phyloP scores from a whole-genome alignment of 2,797 vertebrate species.

The Premnoplex brunnescens region DNA sequence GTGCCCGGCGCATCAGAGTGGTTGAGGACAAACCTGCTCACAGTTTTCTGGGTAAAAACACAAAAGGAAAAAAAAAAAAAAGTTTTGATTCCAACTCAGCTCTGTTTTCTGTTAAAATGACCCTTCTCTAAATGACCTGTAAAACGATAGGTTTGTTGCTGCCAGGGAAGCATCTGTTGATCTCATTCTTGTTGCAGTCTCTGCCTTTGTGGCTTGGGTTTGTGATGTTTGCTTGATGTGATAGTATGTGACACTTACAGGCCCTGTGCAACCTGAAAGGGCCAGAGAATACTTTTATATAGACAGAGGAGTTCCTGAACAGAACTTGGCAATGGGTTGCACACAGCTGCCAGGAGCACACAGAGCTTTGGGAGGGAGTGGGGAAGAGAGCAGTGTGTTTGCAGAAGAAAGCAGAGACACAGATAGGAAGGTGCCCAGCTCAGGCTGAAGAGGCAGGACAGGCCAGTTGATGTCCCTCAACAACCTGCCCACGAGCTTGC shows the following conservation, averaged over 20 bases:
- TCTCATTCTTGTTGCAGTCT: not conserved
- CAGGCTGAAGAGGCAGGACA: not conserved
- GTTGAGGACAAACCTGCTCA: conserved; percentile 96
- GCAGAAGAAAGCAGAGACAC: not conserved
- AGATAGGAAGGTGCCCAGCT: not conserved
- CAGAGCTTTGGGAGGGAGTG: not conserved
- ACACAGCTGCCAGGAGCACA: not conserved
- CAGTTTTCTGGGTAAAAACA: conserved; percentile 92
- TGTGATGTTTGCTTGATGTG: not conserved
- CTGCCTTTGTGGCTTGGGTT: not conserved
- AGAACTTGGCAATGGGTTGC: conserved; percentile 3
- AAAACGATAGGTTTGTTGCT: not conserved
- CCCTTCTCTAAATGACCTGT: not conserved
- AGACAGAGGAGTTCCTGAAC: not conserved
- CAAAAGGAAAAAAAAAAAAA: not conserved
- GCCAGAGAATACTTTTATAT: not conserved
- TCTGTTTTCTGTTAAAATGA: not conserved
- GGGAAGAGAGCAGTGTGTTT: not conserved
- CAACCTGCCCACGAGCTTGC: not conserved
- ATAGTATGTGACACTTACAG: not conserved
- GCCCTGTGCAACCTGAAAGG: not conserved
- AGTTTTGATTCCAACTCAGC: not conserved
- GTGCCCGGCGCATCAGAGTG: conserved; percentile 92
- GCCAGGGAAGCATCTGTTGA: not conserved
- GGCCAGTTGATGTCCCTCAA: not conserved